phyloP scores from a whole-genome alignment of 2,113 vertebrate genomes.

The Leucoraja erinaceus region DNA sequence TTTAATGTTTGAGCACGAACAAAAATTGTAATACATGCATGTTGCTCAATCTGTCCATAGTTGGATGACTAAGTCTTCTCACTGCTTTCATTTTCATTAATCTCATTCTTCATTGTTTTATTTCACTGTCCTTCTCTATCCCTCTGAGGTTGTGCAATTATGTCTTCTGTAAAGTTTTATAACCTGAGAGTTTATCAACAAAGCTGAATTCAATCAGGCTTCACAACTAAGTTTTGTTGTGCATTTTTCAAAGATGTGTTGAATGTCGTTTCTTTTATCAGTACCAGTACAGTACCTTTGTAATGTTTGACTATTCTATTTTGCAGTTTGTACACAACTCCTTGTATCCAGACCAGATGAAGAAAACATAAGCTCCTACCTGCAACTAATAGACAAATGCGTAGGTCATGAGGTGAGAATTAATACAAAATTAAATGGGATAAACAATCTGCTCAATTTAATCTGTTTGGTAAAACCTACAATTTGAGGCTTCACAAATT shows the following conservation, averaged over 20 bases:
- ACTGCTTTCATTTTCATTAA: too few relatives aligned
- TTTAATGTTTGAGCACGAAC: too few relatives aligned
- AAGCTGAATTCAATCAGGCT: neutral
- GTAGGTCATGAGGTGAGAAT: constrained; percentile 86
- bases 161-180: neutral
- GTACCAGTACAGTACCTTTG: neutral
- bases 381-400: constrained; percentile 97
- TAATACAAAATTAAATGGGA: neutral
- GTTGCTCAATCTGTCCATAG: too few relatives aligned
- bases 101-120: too few relatives aligned
- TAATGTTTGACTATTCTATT: neutral
- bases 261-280: neutral
- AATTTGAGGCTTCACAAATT: neutral
- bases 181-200: neutral
- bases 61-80: too few relatives aligned
- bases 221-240: neutral
- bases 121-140: too few relatives aligned
- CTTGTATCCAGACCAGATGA: constrained; percentile 92
- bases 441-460: neutral
- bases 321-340: constrained; percentile 89
- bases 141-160: neutral
- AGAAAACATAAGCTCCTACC: constrained; percentile 95
- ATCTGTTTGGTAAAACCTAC: neutral
- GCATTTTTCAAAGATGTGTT: neutral
- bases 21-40: too few relatives aligned